Conservation (phyloP, 2,888 invertebrate genomes). For the Nomada ferruginata region DNA sequence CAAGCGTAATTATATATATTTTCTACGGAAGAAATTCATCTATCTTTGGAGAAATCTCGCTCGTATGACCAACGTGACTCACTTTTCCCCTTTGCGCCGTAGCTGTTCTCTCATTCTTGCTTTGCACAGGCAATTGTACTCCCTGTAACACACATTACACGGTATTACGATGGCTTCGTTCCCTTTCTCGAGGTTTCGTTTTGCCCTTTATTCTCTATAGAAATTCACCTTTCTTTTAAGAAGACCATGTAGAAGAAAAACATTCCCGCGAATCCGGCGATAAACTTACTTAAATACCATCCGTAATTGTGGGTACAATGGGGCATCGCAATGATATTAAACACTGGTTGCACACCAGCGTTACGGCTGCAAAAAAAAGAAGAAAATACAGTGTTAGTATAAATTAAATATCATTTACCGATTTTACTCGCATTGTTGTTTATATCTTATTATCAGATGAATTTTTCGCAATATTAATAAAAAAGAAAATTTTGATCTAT, state of each 20-base stretch:
- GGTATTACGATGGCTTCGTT: background rate
- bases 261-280: conserved; percentile 78
- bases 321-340: conserved; percentile 70
- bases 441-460: too few species aligned
- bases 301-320: conserved; percentile 74
- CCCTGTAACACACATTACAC: conserved; percentile 41
- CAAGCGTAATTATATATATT: background rate
- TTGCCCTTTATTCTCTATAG: background rate
- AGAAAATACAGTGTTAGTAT: background rate
- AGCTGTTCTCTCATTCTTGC: conserved; percentile 63
- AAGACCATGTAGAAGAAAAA: conserved; percentile 75
- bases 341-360: conserved; percentile 16
- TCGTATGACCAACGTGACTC: conserved; percentile 68
- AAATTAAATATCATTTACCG: background rate
- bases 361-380: background rate
- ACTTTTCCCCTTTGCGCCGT: conserved; percentile 67
- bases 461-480: too few species aligned
- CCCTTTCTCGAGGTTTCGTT: background rate
- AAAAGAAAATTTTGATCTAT: background rate
- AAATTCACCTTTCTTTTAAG: conserved; percentile 75
- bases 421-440: too few species aligned
- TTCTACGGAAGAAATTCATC: background rate
- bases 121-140: conserved; percentile 60
- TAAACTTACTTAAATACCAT: conserved; percentile 81
- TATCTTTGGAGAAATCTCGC: conserved; percentile 38